Evolutionary conservation across 2,113 vertebrate species (phyloP).

Genomic region (Cryptotis parvus): DNA sequence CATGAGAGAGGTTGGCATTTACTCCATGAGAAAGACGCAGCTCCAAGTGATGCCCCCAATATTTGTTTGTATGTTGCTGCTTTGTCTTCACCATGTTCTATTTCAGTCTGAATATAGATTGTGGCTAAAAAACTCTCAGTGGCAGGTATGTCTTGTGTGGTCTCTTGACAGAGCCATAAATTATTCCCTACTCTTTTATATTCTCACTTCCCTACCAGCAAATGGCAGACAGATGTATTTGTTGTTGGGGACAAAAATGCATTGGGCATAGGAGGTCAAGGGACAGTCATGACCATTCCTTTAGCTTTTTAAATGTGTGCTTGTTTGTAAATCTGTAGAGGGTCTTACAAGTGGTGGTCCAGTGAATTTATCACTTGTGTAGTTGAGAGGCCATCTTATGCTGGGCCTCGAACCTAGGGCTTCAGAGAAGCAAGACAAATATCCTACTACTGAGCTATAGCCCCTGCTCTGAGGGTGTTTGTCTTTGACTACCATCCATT

Average conservation of each 20-base stretch:
- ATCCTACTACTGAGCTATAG: too few species aligned
- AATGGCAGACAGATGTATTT: neutral
- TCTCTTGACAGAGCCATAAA: neutral
- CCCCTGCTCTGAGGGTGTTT: neutral
- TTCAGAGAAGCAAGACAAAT: too few species aligned
- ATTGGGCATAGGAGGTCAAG: neutral
- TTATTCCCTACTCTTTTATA: slow-evolving; percentile 51
- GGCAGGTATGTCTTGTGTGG: slow-evolving; percentile 38
- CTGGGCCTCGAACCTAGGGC: neutral
- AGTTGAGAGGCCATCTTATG: neutral
- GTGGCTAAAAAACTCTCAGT: slow-evolving; percentile 11
- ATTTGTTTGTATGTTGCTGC: slow-evolving; percentile 43
- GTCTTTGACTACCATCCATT: neutral
- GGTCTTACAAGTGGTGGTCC: neutral
- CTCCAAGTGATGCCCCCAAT: neutral
- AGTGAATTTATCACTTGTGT: neutral
- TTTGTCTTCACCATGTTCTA: slow-evolving; percentile 48
- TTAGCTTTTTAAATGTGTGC: neutral
- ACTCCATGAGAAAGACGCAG: neutral
- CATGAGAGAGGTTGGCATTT: slow-evolving; percentile 66
- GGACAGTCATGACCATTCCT: neutral
- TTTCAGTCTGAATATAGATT: slow-evolving; percentile 52
- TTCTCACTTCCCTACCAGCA: neutral
- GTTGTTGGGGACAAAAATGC: neutral
- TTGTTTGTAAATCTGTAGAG: neutral